Base-by-base conservation (phyloP, 2,113 vertebrate species). In the Cettia cetti region DNA sequence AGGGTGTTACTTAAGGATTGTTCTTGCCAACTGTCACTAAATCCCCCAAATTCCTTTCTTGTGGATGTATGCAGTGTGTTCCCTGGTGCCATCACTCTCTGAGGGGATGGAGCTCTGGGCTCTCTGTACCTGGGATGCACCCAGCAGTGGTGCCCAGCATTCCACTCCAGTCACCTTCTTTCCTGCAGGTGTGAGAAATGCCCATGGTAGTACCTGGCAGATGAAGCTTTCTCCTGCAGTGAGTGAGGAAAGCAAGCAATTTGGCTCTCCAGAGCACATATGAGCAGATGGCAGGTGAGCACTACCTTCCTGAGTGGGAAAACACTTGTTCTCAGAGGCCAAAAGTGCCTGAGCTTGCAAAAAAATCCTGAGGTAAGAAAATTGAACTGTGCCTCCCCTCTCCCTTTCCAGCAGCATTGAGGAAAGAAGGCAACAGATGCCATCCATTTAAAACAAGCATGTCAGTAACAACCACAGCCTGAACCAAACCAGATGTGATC, bases 401-500 rank as follows among this genome's bases (percentile, higher is more conserved):
- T 76, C 52, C 31, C 18, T 37, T 82, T 88, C 42, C 79, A 76
- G 53, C 90, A 86, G 63, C 2, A 2, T 39, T 86, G 72, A 80
- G 63, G 75, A 80, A 92, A 90, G 79, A 39, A 90, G 68, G 90
- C 79, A 90, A 65, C 92, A 95, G 59, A 94, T 77, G 90, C 95
- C 92, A 88, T 83, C 79, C 94, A 90, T 95, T 95, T 97, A 80
- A 88, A 94, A 82, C 75, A 90, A 76, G 82, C 59, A 49, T 79
- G 75, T 93, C 92, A 93, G 85, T 40, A 91, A 96, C 79, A 95
- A 61, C 70, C 71, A 89, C 56, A 80, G 88, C 71, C 75, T 96
- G 92, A 96, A 77, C 88, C 92, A 92, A 95, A 96, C 7, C 96
- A 97, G 96, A 92, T 96, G 92, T 93, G 75, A 61, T 72, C 66